phyloP scores from a whole-genome alignment of 2,888 invertebrate genomes.

The Abrostola triplasia region DNA sequence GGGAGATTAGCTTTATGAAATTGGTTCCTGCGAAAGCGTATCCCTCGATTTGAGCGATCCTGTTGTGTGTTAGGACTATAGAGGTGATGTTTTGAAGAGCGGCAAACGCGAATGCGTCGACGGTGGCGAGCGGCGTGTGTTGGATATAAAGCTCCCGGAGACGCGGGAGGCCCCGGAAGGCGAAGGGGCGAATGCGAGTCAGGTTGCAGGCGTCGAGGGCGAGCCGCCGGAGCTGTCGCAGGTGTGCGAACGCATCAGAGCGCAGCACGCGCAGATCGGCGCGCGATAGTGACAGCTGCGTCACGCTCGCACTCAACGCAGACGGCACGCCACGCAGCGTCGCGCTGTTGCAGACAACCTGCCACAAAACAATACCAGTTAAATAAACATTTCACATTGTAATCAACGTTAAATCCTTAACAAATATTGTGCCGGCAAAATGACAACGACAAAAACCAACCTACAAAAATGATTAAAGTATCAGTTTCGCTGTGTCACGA shows the following conservation, averaged over 20 bases:
- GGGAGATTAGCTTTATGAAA: constrained; percentile 93
- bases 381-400: constrained; percentile 39
- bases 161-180: constrained; percentile 94
- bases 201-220: constrained; percentile 96
- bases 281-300: constrained; percentile 95
- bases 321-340: constrained; percentile 94
- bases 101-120: constrained; percentile 95
- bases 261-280: constrained; percentile 94
- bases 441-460: constrained; percentile 50
- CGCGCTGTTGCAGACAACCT: constrained; percentile 97
- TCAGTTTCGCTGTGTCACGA: constrained; percentile 67
- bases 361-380: constrained; percentile 66
- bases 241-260: constrained; percentile 94
- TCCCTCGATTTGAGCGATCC: constrained; percentile 91
- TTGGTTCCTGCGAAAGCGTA: constrained; percentile 96
- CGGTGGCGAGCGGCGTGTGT: constrained; percentile 93
- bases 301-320: constrained; percentile 92
- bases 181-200: constrained; percentile 93
- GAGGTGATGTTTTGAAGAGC: constrained; percentile 94
- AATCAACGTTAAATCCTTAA: constrained; percentile 51
- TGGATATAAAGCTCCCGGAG: constrained; percentile 95
- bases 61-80: constrained; percentile 91
- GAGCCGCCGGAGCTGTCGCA: constrained; percentile 93
- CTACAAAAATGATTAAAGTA: constrained; percentile 60
- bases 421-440: constrained; percentile 48